phyloP scores from a whole-genome alignment of 2,888 invertebrate genomes.

The Ptychoptera contaminata region DNA sequence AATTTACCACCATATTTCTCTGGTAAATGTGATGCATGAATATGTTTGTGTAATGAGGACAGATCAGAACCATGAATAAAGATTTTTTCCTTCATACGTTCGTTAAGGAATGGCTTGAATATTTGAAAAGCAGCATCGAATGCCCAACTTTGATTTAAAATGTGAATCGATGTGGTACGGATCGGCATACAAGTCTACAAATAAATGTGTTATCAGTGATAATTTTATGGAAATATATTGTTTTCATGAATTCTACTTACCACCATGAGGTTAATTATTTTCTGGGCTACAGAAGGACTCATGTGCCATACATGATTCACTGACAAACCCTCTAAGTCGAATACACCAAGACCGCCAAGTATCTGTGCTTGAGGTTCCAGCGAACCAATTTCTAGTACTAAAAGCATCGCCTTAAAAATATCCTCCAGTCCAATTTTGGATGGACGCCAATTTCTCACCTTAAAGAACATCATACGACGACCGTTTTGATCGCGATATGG shows the following conservation, averaged over 20 bases:
- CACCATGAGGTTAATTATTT: slow-evolving; percentile 52
- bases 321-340: slow-evolving; percentile 55
- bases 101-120: slow-evolving; percentile 59
- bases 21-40: slow-evolving; percentile 52
- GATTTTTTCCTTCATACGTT: slow-evolving; percentile 44
- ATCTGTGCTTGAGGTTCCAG: slow-evolving; percentile 61
- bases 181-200: slow-evolving; percentile 56
- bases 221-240: neutral
- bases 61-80: slow-evolving; percentile 51
- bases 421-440: slow-evolving; percentile 47
- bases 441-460: slow-evolving; percentile 58
- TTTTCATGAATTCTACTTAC: slow-evolving; percentile 33
- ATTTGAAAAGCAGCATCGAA: slow-evolving; percentile 64
- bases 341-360: slow-evolving; percentile 58
- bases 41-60: slow-evolving; percentile 56
- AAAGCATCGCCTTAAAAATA: slow-evolving; percentile 52
- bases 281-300: slow-evolving; percentile 52
- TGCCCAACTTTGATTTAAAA: slow-evolving; percentile 66
- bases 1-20: slow-evolving; percentile 37
- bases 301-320: slow-evolving; percentile 57
- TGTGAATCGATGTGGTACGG: slow-evolving; percentile 55
- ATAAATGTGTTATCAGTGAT: slow-evolving; percentile 1
- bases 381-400: slow-evolving; percentile 55
- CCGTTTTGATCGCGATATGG: slow-evolving; percentile 63
- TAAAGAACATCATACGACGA: slow-evolving; percentile 52